Evolutionary conservation across 2,888 invertebrate genomes (phyloP).

Genomic region (Antheraea assamensis): DNA sequence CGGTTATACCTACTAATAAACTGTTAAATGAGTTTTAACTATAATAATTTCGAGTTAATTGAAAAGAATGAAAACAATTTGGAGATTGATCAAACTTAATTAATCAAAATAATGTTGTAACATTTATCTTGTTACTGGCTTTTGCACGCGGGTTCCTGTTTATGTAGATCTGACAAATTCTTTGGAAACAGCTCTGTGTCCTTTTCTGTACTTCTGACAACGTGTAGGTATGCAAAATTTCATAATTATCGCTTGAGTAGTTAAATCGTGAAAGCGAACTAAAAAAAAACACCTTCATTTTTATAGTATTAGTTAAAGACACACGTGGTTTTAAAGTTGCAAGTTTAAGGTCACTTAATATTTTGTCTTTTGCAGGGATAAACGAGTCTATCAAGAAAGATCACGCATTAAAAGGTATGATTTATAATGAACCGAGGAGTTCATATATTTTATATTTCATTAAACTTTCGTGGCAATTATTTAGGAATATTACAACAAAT

Average conservation of each 20-base stretch:
- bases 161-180: too few species aligned
- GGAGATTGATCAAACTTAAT: neutral
- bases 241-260: too few species aligned
- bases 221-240: too few species aligned
- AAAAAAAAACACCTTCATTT: too few species aligned
- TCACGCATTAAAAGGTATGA: neutral
- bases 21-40: constrained; percentile 1
- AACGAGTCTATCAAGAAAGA: neutral
- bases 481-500: too few species aligned
- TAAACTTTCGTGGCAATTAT: too few species aligned
- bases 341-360: neutral
- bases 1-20: neutral
- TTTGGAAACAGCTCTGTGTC: too few species aligned
- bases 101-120: neutral
- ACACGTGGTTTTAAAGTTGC: neutral
- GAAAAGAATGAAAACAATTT: neutral
- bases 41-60: neutral
- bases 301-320: too few species aligned
- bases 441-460: too few species aligned
- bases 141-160: neutral
- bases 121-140: neutral
- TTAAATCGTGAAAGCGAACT: too few species aligned
- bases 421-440: too few species aligned
- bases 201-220: too few species aligned
- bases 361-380: neutral